Base-by-base conservation (phyloP, 2,888 invertebrate species). In the Agrotis exclamationis region DNA sequence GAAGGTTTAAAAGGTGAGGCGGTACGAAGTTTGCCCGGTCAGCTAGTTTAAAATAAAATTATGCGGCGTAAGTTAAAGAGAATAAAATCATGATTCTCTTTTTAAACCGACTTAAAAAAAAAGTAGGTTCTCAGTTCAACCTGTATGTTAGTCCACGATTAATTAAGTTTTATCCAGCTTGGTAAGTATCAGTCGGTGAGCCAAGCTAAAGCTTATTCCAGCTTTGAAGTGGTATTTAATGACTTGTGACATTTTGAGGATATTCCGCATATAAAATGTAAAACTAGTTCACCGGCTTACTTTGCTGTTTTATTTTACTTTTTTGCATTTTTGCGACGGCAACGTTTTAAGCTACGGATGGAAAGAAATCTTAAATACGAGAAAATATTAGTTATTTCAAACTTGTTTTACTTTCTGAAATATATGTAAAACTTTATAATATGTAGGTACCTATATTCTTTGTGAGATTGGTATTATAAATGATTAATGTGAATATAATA, bases 231-330 rank as follows among this genome's bases (percentile, higher is more conserved):
- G 39, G 11, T 20, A 47, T 22, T 50, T 22, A 60, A 60, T 59
- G 22, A 45, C 51, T 47, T 58, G 45, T 54, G 56, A 20, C 47
- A 51, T 70, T 70, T 39, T 24, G 3, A 45, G 57, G 47, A 63
- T 51, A 47, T 62, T 71, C 47, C 33, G 18, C 13, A 60, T 71
- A 11, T 14, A 45, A 71, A 50, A 70, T 56, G 33, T 45, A 5
- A 62, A 69, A 44, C 22, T 51, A 63, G 50, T 50, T 39, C 45
- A 20, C 20, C 51, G 16, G 33, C 50, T 63, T 62, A 63, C 70
- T 70, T 51, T 18, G 24, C 24, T 6, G 50, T 57, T 70, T 58
- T 48, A 63, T 20, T 47, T 24, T 13, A 50, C 63, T 58, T 72
- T 47, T 39, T 62, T 45, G 13, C 20, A 33, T 20, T 59, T 65